Conservation (phyloP, 2,113 vertebrate genomes). For the Malaclemys terrapin region DNA sequence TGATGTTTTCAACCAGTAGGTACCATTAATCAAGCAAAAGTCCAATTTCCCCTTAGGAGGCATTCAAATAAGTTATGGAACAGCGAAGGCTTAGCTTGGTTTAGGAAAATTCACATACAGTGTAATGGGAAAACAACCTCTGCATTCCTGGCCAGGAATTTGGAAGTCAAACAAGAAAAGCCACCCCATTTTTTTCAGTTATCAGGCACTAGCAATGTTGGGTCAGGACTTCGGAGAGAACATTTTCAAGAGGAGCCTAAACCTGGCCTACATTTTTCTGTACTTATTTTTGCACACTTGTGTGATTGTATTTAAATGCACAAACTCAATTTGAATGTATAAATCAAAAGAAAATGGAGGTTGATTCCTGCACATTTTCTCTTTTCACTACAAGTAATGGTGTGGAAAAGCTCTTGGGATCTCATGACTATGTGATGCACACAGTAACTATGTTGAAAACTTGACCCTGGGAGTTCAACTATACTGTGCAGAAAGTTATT, state of each 20-base stretch:
- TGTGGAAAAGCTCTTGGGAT: neutral
- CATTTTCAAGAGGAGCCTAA: conserved; percentile 9
- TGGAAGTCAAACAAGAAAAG: conserved; percentile 10
- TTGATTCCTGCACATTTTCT: neutral
- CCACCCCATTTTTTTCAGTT: neutral
- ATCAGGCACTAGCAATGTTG: neutral
- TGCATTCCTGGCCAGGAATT: neutral
- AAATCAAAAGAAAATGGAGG: neutral
- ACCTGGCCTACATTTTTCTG: neutral
- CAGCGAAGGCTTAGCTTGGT: neutral
- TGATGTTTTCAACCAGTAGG: neutral
- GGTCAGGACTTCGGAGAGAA: neutral
- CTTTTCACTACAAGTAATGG: neutral
- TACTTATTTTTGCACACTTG: neutral
- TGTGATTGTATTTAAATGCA: neutral
- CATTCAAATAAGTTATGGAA: neutral
- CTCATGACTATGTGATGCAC: neutral
- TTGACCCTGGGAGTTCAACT: neutral
- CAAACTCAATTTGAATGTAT: neutral
- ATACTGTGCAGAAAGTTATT: neutral
- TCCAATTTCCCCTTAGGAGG: neutral
- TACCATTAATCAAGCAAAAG: conserved; percentile 6
- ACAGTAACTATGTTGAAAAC: neutral
- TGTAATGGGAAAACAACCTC: neutral
- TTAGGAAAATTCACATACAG: neutral